phyloP scores from a whole-genome alignment of 2,888 invertebrate species.

The Brenthis ino region DNA sequence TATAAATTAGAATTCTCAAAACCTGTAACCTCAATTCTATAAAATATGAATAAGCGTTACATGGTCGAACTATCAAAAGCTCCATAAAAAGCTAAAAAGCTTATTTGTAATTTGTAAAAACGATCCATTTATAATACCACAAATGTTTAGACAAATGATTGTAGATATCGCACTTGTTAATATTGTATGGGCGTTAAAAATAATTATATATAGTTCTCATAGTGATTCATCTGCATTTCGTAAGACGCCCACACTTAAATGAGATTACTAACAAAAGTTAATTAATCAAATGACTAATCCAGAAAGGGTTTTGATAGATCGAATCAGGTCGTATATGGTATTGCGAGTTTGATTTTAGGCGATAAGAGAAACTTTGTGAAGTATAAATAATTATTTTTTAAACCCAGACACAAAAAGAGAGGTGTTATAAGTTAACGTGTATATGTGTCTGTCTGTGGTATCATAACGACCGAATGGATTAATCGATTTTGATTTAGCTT shows the following conservation, averaged over 20 bases:
- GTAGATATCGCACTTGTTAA: constrained; percentile 36
- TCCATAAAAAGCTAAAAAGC: constrained; percentile 5
- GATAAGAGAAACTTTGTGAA: no score
- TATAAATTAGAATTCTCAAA: no score
- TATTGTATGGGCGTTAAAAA: constrained; percentile 31
- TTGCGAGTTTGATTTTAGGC: constrained; percentile 17
- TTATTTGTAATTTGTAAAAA: constrained; percentile 11
- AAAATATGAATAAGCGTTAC: no score
- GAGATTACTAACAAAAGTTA: constrained; percentile 48
- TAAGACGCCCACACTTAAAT: constrained; percentile 46
- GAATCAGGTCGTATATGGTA: constrained; percentile 22
- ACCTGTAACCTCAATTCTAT: no score
- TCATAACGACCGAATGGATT: no score
- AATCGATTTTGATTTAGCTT: no score
- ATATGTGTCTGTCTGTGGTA: no score
- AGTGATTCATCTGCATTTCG: constrained; percentile 47
- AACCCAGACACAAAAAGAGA: no score
- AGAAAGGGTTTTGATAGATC: constrained; percentile 37
- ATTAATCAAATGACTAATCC: constrained; percentile 50
- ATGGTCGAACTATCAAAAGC: not conserved
- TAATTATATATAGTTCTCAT: constrained; percentile 16
- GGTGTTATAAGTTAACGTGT: no score
- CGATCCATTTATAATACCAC: constrained; percentile 14
- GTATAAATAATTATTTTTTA: no score
- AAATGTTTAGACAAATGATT: constrained; percentile 32